Percentiles rank a stretch among this genome's conserved stretches.
These are phyloP conservation scores for Bambusicola thoracicus DNA, from an alignment of 2,113 vertebrate genomes.

Conservation along the genomic window DNA sequence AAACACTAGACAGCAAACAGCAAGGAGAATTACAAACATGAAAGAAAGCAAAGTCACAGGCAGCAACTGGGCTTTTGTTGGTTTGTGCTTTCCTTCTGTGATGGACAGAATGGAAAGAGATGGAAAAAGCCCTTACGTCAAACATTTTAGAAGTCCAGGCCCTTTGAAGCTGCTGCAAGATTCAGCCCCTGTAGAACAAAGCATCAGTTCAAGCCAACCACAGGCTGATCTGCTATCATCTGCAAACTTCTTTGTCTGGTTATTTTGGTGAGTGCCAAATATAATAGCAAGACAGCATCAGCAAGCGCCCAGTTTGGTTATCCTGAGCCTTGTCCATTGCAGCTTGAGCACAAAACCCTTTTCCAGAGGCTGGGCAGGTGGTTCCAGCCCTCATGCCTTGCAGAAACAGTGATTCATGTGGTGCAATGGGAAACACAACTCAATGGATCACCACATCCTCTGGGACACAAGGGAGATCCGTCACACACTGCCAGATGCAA, in stretches of 20 bases:
- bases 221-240: background rate
- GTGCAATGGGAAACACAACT: fast-evolving
- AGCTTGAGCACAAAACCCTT: background rate
- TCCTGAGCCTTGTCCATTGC: fast-evolving
- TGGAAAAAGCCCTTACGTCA: background rate
- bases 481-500: fast-evolving
- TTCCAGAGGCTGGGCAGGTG: background rate
- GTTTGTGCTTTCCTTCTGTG: background rate
- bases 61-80: background rate
- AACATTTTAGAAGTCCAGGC: background rate
- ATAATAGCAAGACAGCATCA: background rate
- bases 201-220: background rate
- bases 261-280: background rate
- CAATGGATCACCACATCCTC: background rate
- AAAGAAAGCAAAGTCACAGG: background rate
- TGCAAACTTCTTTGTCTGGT: background rate
- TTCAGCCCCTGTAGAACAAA: background rate
- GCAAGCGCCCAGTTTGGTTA: background rate
- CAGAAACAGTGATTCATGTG: background rate
- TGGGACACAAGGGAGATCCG: background rate
- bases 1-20: background rate
- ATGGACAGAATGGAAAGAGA: background rate
- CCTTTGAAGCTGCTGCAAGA: background rate
- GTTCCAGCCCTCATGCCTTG: background rate
- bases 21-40: background rate